A percentile compares a stretch with the other conserved stretches of the same genome.
These are phyloP conservation scores for Baryphthengus martii DNA, from an alignment of 2,113 vertebrate species.

Conservation along the genomic window DNA sequence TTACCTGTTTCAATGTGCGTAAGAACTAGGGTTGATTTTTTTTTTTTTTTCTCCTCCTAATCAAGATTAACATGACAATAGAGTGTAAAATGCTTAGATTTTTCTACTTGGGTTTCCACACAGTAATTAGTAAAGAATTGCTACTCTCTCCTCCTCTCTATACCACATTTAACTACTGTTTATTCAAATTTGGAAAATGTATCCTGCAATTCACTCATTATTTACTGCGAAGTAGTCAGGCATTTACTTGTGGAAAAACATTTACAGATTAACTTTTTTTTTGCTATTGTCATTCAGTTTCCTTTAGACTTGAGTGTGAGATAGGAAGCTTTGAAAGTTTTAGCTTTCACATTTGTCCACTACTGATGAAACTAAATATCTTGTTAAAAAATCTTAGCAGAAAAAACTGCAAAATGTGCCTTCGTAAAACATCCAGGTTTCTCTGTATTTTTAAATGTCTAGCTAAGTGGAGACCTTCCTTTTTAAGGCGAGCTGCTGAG, in stretches of 20 bases:
- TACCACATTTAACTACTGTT: background rate
- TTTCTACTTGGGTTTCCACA: too few relatives aligned
- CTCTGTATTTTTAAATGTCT: background rate
- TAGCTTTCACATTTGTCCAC: background rate
- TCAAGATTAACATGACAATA: background rate
- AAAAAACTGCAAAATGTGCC: fast-evolving
- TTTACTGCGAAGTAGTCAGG: background rate
- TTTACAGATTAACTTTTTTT: background rate
- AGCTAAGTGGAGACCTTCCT: background rate
- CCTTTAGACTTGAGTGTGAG: background rate
- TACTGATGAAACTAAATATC: background rate
- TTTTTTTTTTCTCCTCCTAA: too few relatives aligned
- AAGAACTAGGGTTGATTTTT: background rate
- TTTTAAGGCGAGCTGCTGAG: background rate
- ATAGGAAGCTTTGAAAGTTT: background rate
- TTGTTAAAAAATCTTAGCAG: background rate
- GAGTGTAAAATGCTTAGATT: background rate
- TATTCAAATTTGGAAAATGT: background rate
- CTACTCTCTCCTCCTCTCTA: background rate
- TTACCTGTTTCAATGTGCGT: background rate
- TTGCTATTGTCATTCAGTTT: background rate
- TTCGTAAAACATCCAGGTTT: background rate
- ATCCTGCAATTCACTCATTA: background rate
- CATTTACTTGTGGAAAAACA: background rate
- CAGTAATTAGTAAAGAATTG: background rate